Conservation (phyloP, 2,888 invertebrate species). For the Dasysyrphus albostriatus region DNA sequence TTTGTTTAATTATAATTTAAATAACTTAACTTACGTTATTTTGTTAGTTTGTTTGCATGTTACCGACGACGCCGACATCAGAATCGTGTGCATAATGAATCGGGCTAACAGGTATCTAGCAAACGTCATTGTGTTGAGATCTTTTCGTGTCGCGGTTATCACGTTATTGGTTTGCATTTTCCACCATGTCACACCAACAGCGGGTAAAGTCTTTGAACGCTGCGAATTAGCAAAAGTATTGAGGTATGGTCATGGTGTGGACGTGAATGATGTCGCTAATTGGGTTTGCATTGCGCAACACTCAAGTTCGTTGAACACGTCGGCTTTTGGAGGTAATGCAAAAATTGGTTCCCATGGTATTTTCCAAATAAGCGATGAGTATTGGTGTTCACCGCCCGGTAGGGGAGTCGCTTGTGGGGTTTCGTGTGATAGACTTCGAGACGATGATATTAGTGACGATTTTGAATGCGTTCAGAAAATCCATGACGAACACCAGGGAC, state of each 20-base stretch:
- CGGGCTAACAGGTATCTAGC: constrained; percentile 61
- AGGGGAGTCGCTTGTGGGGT: constrained; percentile 87
- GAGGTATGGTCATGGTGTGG: constrained; percentile 85
- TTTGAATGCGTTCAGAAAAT: constrained; percentile 87
- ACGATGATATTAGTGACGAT: constrained; percentile 90
- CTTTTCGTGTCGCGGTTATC: constrained; percentile 57
- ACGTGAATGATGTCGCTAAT: constrained; percentile 85
- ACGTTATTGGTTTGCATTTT: constrained; percentile 47
- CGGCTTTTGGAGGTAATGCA: constrained; percentile 84
- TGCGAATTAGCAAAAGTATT: constrained; percentile 89
- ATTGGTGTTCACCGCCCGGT: constrained; percentile 87
- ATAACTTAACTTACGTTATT: constrained; percentile 15
- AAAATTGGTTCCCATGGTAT: constrained; percentile 88
- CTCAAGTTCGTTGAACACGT: constrained; percentile 87
- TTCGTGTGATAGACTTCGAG: constrained; percentile 86
- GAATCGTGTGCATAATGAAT: constrained; percentile 65
- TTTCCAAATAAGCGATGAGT: constrained; percentile 90
- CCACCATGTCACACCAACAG: constrained; percentile 55
- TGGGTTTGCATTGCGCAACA: constrained; percentile 90
- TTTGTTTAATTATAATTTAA: neutral
- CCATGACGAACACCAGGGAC: constrained; percentile 87
- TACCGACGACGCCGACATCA: constrained; percentile 28
- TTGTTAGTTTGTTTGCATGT: constrained; percentile 43
- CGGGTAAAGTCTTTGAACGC: constrained; percentile 86
- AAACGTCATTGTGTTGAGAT: constrained; percentile 46